These are phyloP conservation scores for Drosophila borborema DNA, from an alignment of 2,888 invertebrate genomes.

Conservation along the genomic window DNA sequence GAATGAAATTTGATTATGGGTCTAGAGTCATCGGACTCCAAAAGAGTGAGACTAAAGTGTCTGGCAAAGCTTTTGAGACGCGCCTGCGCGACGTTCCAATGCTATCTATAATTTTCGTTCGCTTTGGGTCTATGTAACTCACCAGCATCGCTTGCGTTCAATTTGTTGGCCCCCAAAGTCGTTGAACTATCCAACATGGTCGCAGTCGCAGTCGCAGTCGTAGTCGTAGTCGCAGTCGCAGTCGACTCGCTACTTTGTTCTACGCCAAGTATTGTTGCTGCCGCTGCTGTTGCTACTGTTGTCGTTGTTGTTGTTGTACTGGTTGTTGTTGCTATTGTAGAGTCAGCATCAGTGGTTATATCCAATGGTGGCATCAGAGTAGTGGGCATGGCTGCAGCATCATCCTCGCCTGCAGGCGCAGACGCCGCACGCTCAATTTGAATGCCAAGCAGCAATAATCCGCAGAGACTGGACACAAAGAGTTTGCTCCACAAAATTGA, in stretches of 20 bases:
- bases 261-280: conserved; percentile 63
- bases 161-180: conserved; percentile 65
- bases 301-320: conserved; percentile 25
- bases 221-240: conserved; percentile 18
- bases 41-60: conserved; percentile 68
- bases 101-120: conserved; percentile 69
- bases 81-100: conserved; percentile 40
- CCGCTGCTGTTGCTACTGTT: conserved; percentile 13
- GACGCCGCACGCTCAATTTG: conserved; percentile 78
- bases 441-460: conserved; percentile 81
- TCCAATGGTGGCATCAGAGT: conserved; percentile 61
- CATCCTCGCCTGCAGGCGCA: conserved; percentile 76
- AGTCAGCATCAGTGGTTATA: conserved; percentile 49
- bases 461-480: conserved; percentile 74
- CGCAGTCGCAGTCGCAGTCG: conserved; percentile 30
- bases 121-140: conserved; percentile 56
- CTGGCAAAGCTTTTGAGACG: conserved; percentile 55
- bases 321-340: conserved; percentile 27
- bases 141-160: conserved; percentile 73
- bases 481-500: conserved; percentile 61
- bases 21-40: conserved; percentile 22
- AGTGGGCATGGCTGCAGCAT: conserved; percentile 53
- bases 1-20: conserved; percentile 67
- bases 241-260: conserved; percentile 66
- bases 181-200: conserved; percentile 70